Evolutionary conservation across 2,113 vertebrate species (phyloP).

Genomic region (Tympanuchus pallidicinctus): DNA sequence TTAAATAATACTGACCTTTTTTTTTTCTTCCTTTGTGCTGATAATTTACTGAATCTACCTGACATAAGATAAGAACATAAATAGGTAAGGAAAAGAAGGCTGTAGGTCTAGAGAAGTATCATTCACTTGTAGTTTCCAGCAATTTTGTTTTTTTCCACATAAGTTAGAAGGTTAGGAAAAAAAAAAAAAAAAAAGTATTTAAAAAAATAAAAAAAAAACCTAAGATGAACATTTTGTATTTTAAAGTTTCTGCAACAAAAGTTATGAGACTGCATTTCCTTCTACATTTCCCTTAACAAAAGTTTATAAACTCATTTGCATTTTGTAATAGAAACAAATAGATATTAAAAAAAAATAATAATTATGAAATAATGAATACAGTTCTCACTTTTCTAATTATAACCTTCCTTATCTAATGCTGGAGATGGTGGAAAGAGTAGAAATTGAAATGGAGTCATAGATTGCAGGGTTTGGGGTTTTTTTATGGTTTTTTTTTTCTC

Average conservation of each 20-base stretch:
- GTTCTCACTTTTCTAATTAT: background rate
- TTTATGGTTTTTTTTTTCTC: background rate
- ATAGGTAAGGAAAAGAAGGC: background rate
- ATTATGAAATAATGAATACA: fast-evolving
- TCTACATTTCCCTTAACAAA: background rate
- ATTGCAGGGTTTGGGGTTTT: background rate
- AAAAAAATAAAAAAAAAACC: background rate
- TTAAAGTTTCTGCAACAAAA: background rate
- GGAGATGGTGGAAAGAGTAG: background rate
- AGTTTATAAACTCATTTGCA: background rate
- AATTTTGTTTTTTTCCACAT: background rate
- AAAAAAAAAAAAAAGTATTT: background rate
- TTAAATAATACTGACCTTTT: background rate
- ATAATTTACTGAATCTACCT: background rate
- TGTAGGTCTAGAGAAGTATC: fast-evolving
- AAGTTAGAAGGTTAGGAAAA: background rate
- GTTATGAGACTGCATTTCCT: background rate
- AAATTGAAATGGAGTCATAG: background rate
- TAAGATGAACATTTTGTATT: background rate
- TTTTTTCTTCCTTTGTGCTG: background rate
- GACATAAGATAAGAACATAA: background rate
- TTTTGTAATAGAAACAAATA: background rate
- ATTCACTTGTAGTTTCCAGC: background rate
- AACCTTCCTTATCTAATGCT: background rate
- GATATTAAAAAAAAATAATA: background rate